Conservation (phyloP, 2,888 invertebrate species). For the Corbicula japonica region DNA sequence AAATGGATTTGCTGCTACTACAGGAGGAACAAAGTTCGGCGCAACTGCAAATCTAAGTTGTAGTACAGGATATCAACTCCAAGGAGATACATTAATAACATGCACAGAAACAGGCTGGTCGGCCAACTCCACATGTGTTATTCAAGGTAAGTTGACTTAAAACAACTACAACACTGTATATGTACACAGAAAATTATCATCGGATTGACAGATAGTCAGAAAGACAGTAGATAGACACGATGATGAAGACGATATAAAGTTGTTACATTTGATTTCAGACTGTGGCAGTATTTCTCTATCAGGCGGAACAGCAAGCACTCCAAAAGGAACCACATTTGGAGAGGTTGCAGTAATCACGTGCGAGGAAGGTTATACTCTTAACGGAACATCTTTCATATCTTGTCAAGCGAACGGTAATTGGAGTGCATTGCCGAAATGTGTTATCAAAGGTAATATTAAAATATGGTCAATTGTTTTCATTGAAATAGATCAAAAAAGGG, state of each 20-base stretch:
- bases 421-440: conserved; percentile 31
- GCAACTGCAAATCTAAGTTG: too few relatives aligned
- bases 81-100: too few relatives aligned
- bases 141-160: too few relatives aligned
- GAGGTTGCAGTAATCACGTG: conserved; percentile 29
- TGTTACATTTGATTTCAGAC: conserved; percentile 20
- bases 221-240: not conserved
- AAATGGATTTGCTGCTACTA: too few relatives aligned
- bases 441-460: conserved; percentile 14
- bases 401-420: conserved; percentile 31
- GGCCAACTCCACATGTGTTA: too few relatives aligned
- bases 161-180: too few relatives aligned
- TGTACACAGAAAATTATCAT: not conserved
- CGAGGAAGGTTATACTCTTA: conserved; percentile 36
- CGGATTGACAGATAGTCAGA: too few relatives aligned
- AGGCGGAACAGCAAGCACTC: conserved; percentile 22
- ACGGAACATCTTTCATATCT: conserved; percentile 13
- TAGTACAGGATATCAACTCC: too few relatives aligned
- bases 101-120: too few relatives aligned
- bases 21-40: too few relatives aligned
- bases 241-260: not conserved
- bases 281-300: conserved; percentile 30
- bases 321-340: conserved; percentile 26
- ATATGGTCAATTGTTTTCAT: too few relatives aligned
- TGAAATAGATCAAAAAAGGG: too few relatives aligned